Percentiles rank a stretch among this genome's conserved stretches.
phyloP scores from a whole-genome alignment of 2,888 invertebrate genomes.

The Arctia plantaginis region DNA sequence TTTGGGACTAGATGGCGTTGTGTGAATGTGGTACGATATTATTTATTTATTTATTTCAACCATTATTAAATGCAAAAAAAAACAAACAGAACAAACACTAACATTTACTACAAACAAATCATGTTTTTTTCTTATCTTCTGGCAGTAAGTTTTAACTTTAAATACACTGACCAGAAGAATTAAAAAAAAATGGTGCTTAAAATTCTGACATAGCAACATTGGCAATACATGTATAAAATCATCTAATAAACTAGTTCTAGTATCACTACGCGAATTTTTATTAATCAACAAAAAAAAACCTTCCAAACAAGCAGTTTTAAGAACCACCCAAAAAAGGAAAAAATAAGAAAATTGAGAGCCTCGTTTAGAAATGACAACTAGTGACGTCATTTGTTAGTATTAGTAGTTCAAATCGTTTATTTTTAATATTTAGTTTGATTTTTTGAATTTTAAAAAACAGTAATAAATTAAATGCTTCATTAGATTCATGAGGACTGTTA shows the following conservation, averaged over 20 bases:
- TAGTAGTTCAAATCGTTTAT: not conserved
- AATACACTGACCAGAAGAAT: conserved; percentile 9
- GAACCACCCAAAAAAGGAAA: not conserved
- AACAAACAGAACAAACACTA: not conserved
- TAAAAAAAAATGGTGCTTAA: not conserved
- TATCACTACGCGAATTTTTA: not conserved
- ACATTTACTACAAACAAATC: conserved; percentile 15
- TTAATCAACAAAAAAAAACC: not conserved
- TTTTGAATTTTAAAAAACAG: no score
- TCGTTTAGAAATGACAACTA: not conserved
- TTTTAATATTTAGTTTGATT: no score
- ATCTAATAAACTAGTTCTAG: not conserved
- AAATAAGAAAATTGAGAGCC: not conserved
- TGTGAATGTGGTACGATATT: no score
- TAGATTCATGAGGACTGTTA: no score
- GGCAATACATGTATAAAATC: not conserved
- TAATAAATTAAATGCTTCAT: no score
- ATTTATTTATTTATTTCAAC: conserved; percentile 2
- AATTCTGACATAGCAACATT: not conserved
- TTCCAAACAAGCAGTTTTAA: no score
- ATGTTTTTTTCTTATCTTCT: conserved; percentile 15
- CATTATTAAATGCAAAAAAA: not conserved
- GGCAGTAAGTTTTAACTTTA: conserved; percentile 13
- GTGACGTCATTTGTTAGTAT: not conserved
- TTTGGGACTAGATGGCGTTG: no score